phyloP scores from a whole-genome alignment of 1,140 invertebrate species.

The Heliconius himera region DNA sequence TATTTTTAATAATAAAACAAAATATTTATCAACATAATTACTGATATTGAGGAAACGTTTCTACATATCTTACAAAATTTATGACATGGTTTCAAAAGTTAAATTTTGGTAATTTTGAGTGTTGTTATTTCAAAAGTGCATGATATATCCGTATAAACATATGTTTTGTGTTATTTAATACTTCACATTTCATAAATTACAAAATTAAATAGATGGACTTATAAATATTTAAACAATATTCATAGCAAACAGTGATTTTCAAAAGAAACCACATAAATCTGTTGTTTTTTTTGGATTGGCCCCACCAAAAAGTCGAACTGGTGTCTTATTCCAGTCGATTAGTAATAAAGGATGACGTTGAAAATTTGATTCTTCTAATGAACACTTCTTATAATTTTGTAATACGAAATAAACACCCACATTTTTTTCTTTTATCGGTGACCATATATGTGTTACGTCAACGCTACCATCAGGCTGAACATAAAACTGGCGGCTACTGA shows the following conservation, averaged over 20 bases:
- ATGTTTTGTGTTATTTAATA: too few relatives aligned
- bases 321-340: slow-evolving; percentile 83
- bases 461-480: slow-evolving; percentile 66
- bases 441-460: slow-evolving; percentile 59
- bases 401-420: slow-evolving; percentile 63
- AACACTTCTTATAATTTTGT: slow-evolving; percentile 71
- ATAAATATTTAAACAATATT: neutral
- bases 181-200: neutral
- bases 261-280: slow-evolving; percentile 81
- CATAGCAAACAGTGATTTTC: neutral
- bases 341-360: slow-evolving; percentile 59
- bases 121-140: neutral
- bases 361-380: slow-evolving; percentile 52
- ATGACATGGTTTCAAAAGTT: neutral
- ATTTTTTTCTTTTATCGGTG: slow-evolving; percentile 62
- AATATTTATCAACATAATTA: neutral
- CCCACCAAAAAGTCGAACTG: slow-evolving; percentile 82
- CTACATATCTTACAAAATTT: slow-evolving; percentile 6
- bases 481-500: slow-evolving; percentile 57
- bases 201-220: neutral
- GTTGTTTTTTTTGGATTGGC: slow-evolving; percentile 79
- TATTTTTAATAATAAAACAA: slow-evolving; percentile 2
- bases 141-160: neutral
- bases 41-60: neutral
- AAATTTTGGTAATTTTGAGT: neutral